Evolutionary conservation across 1,140 invertebrate genomes (phyloP), one percentile per base, ranked within the genome.

Genomic region (Pectinophora gossypiella): DNA sequence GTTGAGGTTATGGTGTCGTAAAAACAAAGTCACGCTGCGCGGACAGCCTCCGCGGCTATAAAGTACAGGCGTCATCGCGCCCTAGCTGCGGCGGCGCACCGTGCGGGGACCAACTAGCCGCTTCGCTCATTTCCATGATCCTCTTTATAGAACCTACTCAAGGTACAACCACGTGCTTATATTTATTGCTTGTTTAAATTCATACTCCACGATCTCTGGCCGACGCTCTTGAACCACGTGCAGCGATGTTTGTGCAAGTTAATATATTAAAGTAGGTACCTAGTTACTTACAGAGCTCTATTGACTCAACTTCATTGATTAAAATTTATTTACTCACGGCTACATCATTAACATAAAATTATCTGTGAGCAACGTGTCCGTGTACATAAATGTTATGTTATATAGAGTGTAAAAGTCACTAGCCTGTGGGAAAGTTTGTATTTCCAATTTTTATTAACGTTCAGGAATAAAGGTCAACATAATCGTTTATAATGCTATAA

Each of bases 21-120:
- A 85, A 83, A 83, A 79, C 70, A 82, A 78, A 78, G 74, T 83
- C 82, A 81, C 76, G 77, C 82, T 85, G 82, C 64, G 82, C 67
- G 61, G 56, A 81, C 76, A 81, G 62, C 64, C 60, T 53, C 52
- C 43, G 59, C 22, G 55, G 58, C 68, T 53, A 72, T 77, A 76
- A 75, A 76, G 54, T 61, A 70, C 69, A 52, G 54, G 54, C 67
- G 59, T 76, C 77, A 78, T 75, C 72, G 67, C 72, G 54, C 61
- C 45, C 59, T 40, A 21, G 46, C 46, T 19, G 18, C 3, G 27
- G 19, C 27, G 7, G 36, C 36, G 16, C 15, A 10, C 16, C n/a
- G 1, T 18, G 36, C 36, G 36, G 10, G n/a, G n/a, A 32, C 27
- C n/a, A n/a, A 40, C 36, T 40, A 15, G n/a, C 16, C 15, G 36